Base-by-base conservation (phyloP, 2,888 invertebrate genomes). In the Chamaedrilus cognettii region DNA sequence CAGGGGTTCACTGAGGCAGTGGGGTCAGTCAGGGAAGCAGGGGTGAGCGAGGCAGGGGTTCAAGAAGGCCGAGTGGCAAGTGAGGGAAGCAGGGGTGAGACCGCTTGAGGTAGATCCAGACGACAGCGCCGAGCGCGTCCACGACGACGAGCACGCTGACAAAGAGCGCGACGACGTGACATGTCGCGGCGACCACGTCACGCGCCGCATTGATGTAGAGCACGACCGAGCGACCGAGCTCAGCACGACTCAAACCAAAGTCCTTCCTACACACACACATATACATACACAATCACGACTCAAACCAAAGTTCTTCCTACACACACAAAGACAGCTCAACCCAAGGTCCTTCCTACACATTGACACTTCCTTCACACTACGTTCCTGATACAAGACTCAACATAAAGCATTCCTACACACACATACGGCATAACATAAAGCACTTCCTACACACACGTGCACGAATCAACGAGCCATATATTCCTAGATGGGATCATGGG, bases 71-170 rank as follows among this genome's bases (percentile, higher is more conserved):
- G n/a, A n/a, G n/a, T n/a, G n/a, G n/a, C n/a, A n/a, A n/a, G n/a
- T n/a, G n/a, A n/a, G n/a, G n/a, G n/a, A n/a, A n/a, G n/a, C n/a
- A n/a, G n/a, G n/a, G n/a, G n/a, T n/a, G n/a, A 63, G 62, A 81
- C 82, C 81, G 76, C 69, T 80, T 80, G 42, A 80, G 75, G 65
- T 80, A 81, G 26, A 81, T 77, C 82, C 82, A 82, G 49, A 79
- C 72, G 3, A 81, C 81, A 3, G 79, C 77, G 23, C 79, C 76
- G 0, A 79, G 73, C 11, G 81, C 70, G 65, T 82, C 81, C 58
- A 80, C 79, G 28, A 82, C 74, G 32, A 80, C 76, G 23, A 82
- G 74, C 15, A 77, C 67, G 26, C 78, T 72, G 66, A 82, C 72
- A 66, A 79, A 82, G 49, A 81, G 72, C 30, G 80, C 71, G 35